Conservation (phyloP, 2,888 invertebrate genomes). For the Elgonia sp. region DNA sequence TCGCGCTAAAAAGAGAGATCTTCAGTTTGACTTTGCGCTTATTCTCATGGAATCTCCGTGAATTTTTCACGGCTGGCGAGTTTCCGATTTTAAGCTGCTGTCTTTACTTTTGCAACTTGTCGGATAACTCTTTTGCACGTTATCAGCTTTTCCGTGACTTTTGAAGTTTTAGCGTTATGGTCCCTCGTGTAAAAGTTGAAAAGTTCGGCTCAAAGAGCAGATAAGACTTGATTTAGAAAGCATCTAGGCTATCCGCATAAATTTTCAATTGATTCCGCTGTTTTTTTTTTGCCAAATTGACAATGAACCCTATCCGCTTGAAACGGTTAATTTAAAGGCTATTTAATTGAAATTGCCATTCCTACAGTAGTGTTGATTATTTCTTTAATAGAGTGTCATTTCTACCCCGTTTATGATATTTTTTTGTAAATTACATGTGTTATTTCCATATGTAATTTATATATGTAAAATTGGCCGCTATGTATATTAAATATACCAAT, state of each 20-base stretch:
- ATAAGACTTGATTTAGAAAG: constrained; percentile 76
- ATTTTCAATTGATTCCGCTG: constrained; percentile 68
- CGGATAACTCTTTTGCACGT: constrained; percentile 76
- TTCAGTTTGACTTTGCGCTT: constrained; percentile 64
- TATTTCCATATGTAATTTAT: too few relatives aligned
- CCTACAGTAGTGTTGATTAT: too few relatives aligned
- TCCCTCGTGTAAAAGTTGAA: constrained; percentile 69
- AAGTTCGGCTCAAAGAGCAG: constrained; percentile 64
- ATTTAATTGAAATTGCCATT: not conserved
- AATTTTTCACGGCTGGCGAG: constrained; percentile 70
- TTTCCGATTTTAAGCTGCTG: constrained; percentile 73
- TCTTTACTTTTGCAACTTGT: constrained; percentile 74
- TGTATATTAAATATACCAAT: too few relatives aligned
- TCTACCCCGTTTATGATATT: too few relatives aligned
- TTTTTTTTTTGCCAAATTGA: constrained; percentile 67
- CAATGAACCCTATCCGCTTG: constrained; percentile 48
- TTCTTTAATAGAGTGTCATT: too few relatives aligned
- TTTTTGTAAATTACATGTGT: too few relatives aligned
- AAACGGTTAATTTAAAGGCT: constrained; percentile 25
- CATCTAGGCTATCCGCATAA: constrained; percentile 71
- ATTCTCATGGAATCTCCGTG: constrained; percentile 60
- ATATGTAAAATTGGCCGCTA: too few relatives aligned
- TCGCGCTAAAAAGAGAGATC: constrained; percentile 29
- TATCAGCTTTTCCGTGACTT: constrained; percentile 77
- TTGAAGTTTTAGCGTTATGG: constrained; percentile 68